Conservation (phyloP, 2,797 vertebrate genomes). For the Periparus ater region DNA sequence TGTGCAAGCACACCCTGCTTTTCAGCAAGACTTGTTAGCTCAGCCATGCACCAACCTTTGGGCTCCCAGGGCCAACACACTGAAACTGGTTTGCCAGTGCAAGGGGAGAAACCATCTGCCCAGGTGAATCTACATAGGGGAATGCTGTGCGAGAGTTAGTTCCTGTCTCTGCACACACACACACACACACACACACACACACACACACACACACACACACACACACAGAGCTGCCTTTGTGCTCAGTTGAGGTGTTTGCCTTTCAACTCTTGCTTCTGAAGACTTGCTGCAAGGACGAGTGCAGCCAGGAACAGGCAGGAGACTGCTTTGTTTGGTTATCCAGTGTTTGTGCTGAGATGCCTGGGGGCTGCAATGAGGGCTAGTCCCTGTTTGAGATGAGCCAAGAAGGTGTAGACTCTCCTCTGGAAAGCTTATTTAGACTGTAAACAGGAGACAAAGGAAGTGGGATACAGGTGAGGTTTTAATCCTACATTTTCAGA, state of each 20-base stretch:
- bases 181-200: no score
- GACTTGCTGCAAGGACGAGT: neutral
- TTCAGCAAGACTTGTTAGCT: neutral
- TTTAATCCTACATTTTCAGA: neutral
- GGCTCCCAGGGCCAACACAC: accelerated
- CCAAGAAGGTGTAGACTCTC: neutral
- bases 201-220: no score
- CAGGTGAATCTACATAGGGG: neutral
- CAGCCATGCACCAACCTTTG: neutral
- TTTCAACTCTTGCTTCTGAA: neutral
- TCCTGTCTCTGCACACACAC: neutral
- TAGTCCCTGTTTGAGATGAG: neutral
- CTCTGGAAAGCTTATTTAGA: neutral
- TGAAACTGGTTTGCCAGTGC: neutral
- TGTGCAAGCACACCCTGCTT: neutral
- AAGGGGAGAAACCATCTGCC: neutral
- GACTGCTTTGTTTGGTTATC: neutral
- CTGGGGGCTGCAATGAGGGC: neutral
- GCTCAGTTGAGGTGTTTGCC: neutral
- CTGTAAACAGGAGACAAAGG: neutral
- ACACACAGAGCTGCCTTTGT: neutral
- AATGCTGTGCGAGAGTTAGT: neutral
- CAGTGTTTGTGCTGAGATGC: neutral
- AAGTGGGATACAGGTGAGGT: accelerated
- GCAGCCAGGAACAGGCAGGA: neutral